A percentile compares a stretch with the other conserved stretches of the same genome.
phyloP scores from a whole-genome alignment of 2,797 vertebrate genomes.

The Nyctalus aviator region DNA sequence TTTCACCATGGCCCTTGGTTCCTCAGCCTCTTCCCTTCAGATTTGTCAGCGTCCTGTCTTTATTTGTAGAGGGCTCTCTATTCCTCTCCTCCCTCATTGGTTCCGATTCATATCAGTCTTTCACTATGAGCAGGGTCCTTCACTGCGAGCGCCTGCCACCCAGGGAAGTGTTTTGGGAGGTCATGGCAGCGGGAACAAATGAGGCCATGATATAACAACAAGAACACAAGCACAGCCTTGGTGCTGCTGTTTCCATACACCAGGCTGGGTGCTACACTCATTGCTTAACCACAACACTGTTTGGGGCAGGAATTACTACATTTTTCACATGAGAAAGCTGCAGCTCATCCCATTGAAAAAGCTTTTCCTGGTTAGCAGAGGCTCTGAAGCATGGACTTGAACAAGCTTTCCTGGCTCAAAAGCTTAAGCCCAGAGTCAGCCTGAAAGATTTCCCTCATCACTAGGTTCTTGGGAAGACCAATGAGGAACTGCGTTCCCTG shows the following conservation, averaged over 20 bases:
- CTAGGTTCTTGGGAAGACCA: neutral
- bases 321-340: neutral
- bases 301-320: neutral
- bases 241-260: neutral
- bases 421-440: neutral
- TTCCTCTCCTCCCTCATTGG: neutral
- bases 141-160: neutral
- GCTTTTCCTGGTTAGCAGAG: neutral
- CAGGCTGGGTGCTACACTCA: too few relatives aligned
- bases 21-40: neutral
- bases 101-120: neutral
- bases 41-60: neutral
- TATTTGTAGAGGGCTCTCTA: constrained; percentile 19
- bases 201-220: neutral
- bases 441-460: neutral
- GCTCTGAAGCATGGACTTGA: neutral
- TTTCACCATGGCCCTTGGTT: neutral
- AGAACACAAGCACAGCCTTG: neutral
- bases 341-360: neutral
- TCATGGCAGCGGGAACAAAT: too few relatives aligned
- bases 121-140: neutral
- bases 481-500: neutral
- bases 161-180: neutral
- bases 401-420: neutral
- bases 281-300: neutral